Evolutionary conservation across 2,797 vertebrate species (phyloP).

Genomic region (Chaetophractus vellerosus): DNA sequence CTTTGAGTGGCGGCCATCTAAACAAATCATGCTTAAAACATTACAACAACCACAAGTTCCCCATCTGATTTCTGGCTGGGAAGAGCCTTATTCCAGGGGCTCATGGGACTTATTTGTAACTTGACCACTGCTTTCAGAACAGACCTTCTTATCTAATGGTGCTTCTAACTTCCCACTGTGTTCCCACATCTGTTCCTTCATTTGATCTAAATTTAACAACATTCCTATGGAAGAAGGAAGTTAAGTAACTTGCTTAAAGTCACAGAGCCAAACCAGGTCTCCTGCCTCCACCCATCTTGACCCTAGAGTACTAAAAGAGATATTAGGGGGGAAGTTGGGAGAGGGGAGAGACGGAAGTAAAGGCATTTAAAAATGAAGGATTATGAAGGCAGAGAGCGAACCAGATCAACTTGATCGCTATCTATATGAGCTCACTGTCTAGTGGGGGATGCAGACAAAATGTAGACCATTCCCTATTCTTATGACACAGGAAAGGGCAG

Average conservation of each 20-base stretch:
- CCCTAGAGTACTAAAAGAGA: background rate
- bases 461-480: background rate
- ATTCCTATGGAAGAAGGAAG: constrained; percentile 59
- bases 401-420: background rate
- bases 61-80: background rate
- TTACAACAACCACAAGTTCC: background rate
- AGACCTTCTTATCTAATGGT: background rate
- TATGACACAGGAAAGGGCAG: background rate
- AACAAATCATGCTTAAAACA: background rate
- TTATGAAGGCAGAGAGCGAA: background rate
- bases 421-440: background rate
- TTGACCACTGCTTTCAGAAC: background rate
- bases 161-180: background rate
- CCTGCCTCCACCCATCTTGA: background rate
- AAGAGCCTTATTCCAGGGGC: background rate
- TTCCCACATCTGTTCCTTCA: constrained; percentile 17
- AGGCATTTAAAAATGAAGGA: background rate
- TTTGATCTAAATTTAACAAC: constrained; percentile 63
- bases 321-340: background rate
- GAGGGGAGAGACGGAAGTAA: background rate
- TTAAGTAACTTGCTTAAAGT: constrained; percentile 63
- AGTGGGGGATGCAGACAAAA: background rate
- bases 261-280: constrained; percentile 39
- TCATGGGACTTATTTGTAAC: background rate
- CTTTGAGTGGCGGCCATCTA: background rate